Base-by-base conservation (phyloP, 2,888 invertebrate genomes). In the Trissolcus japonicus region DNA sequence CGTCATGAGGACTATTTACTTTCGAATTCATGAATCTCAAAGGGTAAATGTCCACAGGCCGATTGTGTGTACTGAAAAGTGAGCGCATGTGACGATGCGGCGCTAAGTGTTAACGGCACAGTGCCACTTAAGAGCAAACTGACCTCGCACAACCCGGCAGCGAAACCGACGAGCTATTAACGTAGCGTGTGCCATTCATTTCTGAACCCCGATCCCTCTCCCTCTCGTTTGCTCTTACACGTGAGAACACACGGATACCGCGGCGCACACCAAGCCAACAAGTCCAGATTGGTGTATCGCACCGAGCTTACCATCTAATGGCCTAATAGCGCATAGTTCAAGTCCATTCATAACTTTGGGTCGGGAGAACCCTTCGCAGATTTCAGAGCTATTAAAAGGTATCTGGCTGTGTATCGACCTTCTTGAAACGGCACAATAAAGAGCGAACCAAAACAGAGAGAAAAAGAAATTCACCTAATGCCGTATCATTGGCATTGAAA, bases 301-400 rank as follows among this genome's bases (percentile, higher is more conserved):
- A 63, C 65, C 61, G 67, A 56, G 76, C 77, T 53, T 40, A 68
- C 79, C 73, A 75, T 78, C 82, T 82, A 84, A 83, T 82, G 82
- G 82, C 78, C 81, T 82, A 82, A 83, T 83, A 80, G 82, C 80
- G 75, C 80, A 76, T 82, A 81, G 80, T 79, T 79, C 80, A 66
- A 80, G 80, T 80, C 80, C 83, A 85, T 85, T 85, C 84, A 84
- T 82, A 82, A 83, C 76, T 71, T 74, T 61, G 65, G 51, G 6
- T 17, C 78, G 57, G 80, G 57, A 16, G 46, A 55, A 55, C 78
- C 72, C 75, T 80, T 76, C 59, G 76, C 75, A 68, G 71, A 71
- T 35, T 55, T 54, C 76, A 57, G 69, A 46, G 76, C 69, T 72
- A 62, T 72, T 66, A 67, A 77, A 72, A 13, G 66, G 65, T 35